Evolutionary conservation across 2,797 vertebrate species (phyloP).

Genomic region (Tiaroga cobitis): DNA sequence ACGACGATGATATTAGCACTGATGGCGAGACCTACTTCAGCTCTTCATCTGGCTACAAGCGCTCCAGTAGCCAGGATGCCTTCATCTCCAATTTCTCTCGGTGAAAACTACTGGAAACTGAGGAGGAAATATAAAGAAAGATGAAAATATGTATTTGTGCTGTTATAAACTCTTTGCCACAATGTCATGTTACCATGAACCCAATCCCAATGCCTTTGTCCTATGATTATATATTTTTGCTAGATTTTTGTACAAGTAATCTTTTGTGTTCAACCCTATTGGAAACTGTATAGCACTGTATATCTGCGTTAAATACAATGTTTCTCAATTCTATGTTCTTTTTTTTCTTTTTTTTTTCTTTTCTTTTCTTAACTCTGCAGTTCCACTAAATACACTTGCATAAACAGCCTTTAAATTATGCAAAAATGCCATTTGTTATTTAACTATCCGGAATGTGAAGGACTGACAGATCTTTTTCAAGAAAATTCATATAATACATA

Average conservation of each 20-base stretch:
- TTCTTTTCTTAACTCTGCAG: neutral
- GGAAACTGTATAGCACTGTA: slow-evolving; percentile 45
- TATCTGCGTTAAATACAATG: slow-evolving; percentile 12
- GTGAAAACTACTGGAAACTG: slow-evolving; percentile 12
- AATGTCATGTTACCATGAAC: slow-evolving; percentile 18
- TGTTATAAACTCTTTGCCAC: slow-evolving; percentile 27
- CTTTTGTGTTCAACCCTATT: slow-evolving; percentile 9
- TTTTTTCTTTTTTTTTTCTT: neutral
- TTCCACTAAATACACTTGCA: neutral
- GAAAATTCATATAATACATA: slow-evolving; percentile 13
- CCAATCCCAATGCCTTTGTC: slow-evolving; percentile 40
- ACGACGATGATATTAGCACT: slow-evolving; percentile 87
- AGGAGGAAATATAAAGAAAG: neutral
- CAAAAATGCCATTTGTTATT: slow-evolving; percentile 66
- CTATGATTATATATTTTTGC: slow-evolving; percentile 43
- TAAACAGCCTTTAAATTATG: neutral
- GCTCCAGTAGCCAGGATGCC: slow-evolving; percentile 79
- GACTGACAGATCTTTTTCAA: slow-evolving; percentile 49
- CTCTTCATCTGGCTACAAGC: slow-evolving; percentile 80
- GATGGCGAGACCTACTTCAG: slow-evolving; percentile 92
- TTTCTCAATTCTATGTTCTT: slow-evolving; percentile 1
- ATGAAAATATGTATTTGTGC: neutral
- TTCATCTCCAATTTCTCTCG: slow-evolving; percentile 68
- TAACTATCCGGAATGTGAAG: slow-evolving; percentile 57
- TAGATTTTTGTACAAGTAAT: slow-evolving; percentile 35